Evolutionary conservation across 2,888 invertebrate species (phyloP).

Genomic region (Nephrotoma flavescens): DNA sequence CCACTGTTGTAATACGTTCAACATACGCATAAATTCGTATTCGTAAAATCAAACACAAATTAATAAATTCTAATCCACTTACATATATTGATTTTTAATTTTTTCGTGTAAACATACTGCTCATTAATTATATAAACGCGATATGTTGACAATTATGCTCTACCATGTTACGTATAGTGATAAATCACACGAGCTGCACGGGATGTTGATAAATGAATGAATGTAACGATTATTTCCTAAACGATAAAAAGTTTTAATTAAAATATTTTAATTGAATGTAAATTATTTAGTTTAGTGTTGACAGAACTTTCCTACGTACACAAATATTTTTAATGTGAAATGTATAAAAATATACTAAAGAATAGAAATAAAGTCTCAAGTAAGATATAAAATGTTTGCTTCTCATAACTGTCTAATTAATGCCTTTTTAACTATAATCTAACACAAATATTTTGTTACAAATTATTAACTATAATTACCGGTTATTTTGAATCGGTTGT

Average conservation of each 20-base stretch:
- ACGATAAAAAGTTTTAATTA: background rate
- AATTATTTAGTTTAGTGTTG: background rate
- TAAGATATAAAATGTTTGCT: background rate
- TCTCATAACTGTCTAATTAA: background rate
- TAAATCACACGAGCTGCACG: background rate
- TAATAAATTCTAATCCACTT: background rate
- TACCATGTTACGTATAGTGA: background rate
- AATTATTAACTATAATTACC: background rate
- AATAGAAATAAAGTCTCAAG: background rate
- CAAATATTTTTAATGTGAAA: background rate
- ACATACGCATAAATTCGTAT: background rate
- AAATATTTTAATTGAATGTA: background rate
- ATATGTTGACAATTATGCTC: background rate
- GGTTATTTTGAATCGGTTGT: background rate
- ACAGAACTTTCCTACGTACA: background rate
- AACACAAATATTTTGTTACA: background rate
- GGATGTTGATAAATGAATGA: background rate
- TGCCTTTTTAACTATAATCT: background rate
- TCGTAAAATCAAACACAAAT: background rate
- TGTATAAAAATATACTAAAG: background rate
- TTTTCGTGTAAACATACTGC: background rate
- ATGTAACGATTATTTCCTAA: background rate
- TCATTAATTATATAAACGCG: background rate
- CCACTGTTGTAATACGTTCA: no score
- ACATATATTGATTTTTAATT: background rate